Evolutionary conservation across 1,140 invertebrate genomes (phyloP), one percentile per base, ranked within the genome.

Genomic region (Trissolcus basalis): DNA sequence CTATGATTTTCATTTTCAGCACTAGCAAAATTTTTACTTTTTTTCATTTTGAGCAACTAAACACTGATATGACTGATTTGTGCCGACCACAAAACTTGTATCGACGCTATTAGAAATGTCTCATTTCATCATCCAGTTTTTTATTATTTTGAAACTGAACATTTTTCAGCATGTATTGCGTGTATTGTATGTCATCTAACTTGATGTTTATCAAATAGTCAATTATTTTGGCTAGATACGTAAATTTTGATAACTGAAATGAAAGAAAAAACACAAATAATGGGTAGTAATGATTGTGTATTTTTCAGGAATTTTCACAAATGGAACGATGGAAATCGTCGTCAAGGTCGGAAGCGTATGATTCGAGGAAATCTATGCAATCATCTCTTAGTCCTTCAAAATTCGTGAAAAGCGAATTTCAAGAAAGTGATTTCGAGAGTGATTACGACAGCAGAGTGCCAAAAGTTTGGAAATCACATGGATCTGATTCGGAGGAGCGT

Each of bases 361-460:
- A 87, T 82, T 44, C 88, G 83, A 69, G 56, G 47, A 79, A 68
- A 48, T 82, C 70, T 27, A 51, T 80, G 6, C 68, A 79, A 14
- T 35, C 78, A 12, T 49, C 64, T 45, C 36, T 35, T 65, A 90
- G 90, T 85, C 90, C 92, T 71, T 90, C 90, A 36, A 91, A 91
- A 90, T 93, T 94, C 86, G 81, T 92, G 48, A 91, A 92, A 77
- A 90, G 92, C 47, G 92, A 94, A 85, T 93, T 93, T 80, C 87
- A 89, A 33, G 90, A 92, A 87, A 88, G 92, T 79, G 93, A 94
- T 79, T 93, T 93, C 74, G 92, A 93, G 83, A 94, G 92, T 80
- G 93, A 95, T 80, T 92, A 92, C 64, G 93, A 94, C 51, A 89
- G 89, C 33, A 89, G 90, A 65, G 92, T 93, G 78, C 89, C 90